Evolutionary conservation across 2,888 invertebrate genomes (phyloP).

Genomic region (Allacma fusca): DNA sequence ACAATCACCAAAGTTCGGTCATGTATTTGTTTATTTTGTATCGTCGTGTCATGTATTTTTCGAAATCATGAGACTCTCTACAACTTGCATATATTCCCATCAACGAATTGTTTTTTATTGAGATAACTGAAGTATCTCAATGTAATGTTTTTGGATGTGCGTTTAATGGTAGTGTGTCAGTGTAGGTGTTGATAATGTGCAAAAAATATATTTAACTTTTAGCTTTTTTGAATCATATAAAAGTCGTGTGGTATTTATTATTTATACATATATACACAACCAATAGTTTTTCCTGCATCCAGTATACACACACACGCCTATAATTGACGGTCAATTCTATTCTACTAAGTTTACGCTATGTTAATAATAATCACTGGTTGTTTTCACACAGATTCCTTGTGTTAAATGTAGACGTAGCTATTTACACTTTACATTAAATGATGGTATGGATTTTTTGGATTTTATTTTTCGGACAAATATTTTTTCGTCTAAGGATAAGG

Average conservation of each 20-base stretch:
- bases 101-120: conserved; percentile 16
- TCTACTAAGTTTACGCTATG: no score
- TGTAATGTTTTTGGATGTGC: no score
- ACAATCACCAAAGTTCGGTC: background rate
- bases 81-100: background rate
- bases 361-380: background rate
- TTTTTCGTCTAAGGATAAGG: background rate
- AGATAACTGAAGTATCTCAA: conserved; percentile 11
- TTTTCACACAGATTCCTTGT: no score
- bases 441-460: background rate
- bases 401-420: no score
- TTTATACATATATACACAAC: no score
- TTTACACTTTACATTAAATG: no score
- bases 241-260: no score
- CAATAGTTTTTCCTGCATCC: no score
- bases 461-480: conserved; percentile 11
- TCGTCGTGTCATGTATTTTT: background rate
- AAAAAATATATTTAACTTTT: no score
- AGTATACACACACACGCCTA: no score
- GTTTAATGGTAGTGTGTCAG: background rate
- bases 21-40: background rate
- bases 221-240: no score
- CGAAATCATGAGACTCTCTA: background rate
- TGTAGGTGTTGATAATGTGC: no score
- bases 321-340: background rate